Evolutionary conservation across 2,113 vertebrate species (phyloP).

Genomic region (Pelvicachromis taeniatus): DNA sequence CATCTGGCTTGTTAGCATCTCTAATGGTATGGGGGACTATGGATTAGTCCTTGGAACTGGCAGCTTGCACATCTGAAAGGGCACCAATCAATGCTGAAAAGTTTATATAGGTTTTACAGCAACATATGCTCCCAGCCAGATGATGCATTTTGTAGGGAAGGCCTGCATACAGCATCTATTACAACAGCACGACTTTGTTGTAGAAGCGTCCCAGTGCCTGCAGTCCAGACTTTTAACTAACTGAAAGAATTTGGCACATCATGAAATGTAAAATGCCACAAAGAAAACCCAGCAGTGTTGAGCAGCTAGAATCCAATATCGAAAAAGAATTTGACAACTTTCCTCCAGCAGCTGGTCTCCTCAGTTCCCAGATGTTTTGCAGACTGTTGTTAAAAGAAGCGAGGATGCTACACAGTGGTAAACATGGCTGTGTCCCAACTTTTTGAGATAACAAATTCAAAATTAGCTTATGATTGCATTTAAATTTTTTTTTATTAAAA

Average conservation of each 20-base stretch:
- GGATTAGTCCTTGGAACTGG: background rate
- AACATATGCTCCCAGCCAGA: accelerated
- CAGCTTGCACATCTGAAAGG: background rate
- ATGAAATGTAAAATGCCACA: background rate
- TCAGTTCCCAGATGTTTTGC: background rate
- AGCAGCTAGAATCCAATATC: background rate
- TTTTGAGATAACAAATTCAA: background rate
- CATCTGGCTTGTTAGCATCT: background rate
- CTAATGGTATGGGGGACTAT: background rate
- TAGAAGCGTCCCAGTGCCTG: accelerated
- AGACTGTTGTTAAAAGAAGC: background rate
- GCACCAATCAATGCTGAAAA: background rate
- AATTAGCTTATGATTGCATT: background rate
- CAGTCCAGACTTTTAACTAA: background rate
- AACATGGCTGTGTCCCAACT: background rate
- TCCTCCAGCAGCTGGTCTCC: background rate
- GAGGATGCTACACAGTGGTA: background rate
- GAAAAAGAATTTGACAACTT: background rate
- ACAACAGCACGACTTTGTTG: accelerated
- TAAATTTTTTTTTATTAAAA: background rate
- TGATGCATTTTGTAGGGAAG: background rate
- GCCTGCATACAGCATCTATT: background rate
- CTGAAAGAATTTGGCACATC: background rate
- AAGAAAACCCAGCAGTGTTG: background rate
- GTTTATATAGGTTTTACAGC: background rate